A percentile compares a stretch with the other conserved stretches of the same genome.
Evolutionary conservation across 2,888 invertebrate genomes (phyloP).

Genomic region (Drosophila fulvimacula): DNA sequence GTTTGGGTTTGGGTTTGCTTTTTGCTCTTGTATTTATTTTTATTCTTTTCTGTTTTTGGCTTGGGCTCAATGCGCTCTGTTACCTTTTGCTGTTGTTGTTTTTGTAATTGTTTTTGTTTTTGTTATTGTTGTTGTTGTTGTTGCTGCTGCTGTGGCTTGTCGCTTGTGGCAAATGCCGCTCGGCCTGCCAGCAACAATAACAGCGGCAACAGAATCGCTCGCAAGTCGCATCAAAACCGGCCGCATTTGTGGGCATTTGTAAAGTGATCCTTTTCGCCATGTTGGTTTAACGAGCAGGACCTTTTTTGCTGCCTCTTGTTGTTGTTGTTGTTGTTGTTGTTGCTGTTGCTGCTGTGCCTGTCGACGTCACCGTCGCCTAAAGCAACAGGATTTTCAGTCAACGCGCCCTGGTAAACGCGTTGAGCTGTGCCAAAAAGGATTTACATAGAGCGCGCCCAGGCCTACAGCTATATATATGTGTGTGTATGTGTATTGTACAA

Average conservation of each 20-base stretch:
- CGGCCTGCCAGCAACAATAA: conserved; percentile 52
- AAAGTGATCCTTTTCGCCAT: conserved; percentile 72
- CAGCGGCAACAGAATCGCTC: conserved; percentile 31
- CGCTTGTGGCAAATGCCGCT: conserved; percentile 75
- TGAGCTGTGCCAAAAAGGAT: conserved; percentile 81
- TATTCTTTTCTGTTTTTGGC: conserved; percentile 28
- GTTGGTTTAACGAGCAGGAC: conserved; percentile 62
- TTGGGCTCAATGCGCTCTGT: conserved; percentile 51
- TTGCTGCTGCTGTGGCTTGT: conserved; percentile 62
- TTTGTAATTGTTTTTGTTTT: conserved; percentile 19
- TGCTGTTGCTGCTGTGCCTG: conserved; percentile 32
- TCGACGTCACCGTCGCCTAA: conserved; percentile 62
- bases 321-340: conserved; percentile 3
- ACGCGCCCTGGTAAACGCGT: conserved; percentile 62
- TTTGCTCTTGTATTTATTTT: conserved; percentile 33
- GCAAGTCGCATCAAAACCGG: conserved; percentile 56
- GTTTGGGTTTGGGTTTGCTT: conserved; percentile 18
- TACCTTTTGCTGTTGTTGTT: conserved; percentile 48
- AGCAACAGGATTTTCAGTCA: conserved; percentile 72
- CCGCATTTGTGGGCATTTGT: conserved; percentile 81
- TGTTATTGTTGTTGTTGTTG: conserved; percentile 15
- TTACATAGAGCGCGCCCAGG: conserved; percentile 50
- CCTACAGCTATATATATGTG: conserved; percentile 5
- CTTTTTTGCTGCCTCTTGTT: conserved; percentile 42
- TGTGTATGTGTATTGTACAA: conserved; percentile 48